Evolutionary conservation across 2,888 invertebrate genomes (phyloP), one percentile per base, ranked within the genome.

Genomic region (Drosophila pegasa): DNA sequence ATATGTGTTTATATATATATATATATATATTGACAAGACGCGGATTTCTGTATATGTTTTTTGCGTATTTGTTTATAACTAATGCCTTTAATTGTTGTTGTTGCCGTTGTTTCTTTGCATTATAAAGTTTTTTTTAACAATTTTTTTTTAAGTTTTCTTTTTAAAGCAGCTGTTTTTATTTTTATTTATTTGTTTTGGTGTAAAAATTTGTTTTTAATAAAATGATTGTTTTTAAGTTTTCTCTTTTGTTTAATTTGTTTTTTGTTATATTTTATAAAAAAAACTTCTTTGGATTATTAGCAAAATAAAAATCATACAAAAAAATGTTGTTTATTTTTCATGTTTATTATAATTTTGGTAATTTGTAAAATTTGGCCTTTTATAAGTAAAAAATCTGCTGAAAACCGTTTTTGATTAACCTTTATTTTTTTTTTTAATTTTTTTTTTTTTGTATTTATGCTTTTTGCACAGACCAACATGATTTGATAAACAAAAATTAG

Each of bases 351-450:
- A 31, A 25, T 27, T 48, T 33, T 18, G 18, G 25, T 65, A 16
- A 25, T 31, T 69, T 88, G 85, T 88, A 85, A 88, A 85, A 87
- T 88, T 85, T 85, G 85, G 85, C 85, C 87, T 62, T 87, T 79
- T 87, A 79, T 87, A 77, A 27, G 43, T 77, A 88, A 80, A 88
- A 85, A 83, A 74, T 80, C 18, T 84, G 77, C 60, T 85, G 85
- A 85, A 85, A 85, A 85, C 85, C 85, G 66, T 87, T 84, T 84
- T 78, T 73, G 85, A 88, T 87, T 84, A 84, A 84, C 71, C 80
- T 71, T 76, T 64, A 4, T n/a, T n/a, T 27, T 10, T 54, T 58
- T 29, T 57, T 56, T 12, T 0, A 29, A 8, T 31, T n/a, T 51
- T 50, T 63, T 52, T 22, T 48, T 51, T 54, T 60, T 40, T 52